Evolutionary conservation across 2,797 vertebrate species (phyloP), one percentile per base, ranked within the genome.

Genomic region (Fistularia commersonii): DNA sequence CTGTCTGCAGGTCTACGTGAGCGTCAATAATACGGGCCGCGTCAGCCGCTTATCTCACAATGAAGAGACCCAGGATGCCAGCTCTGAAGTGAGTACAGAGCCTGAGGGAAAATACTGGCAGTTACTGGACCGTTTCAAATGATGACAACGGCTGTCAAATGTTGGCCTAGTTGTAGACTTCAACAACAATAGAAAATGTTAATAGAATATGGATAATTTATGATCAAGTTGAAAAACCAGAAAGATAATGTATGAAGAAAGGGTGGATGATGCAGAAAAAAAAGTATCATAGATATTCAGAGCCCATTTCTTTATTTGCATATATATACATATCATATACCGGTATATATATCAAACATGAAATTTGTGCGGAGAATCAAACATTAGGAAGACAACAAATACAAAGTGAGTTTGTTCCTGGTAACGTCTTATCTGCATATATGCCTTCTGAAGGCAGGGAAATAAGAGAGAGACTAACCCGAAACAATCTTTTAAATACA

Each of bases 1-100:
- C 43, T 98, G 96, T 84, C 92, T 99, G 63, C 94, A 96, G 88
- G 93, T 98, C 71, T 97, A 93, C 0, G 94, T 98, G 72, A 97
- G 93, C 76, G 79, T 99, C 85, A 96, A 94, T 43, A 88, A 88
- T 81, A 94, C 93, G 0, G 93, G 93, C 35, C 91, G 91, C 61
- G 86, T 93, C 76, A 86, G 88, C 59, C 92, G 93, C 41, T 91
- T 98, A 64, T 95, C 94, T 80, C 93, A 95, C 87, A 95, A 91
- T 0, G 93, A 98, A 71, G 95, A 97, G 85, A 93, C 92, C 3
- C 91, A 94, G 81, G 94, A 94, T 68, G 82, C 90, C 72, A 95
- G 92, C 87, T 90, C 92, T 38, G 93, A 98, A 92, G 96, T 98
- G 73, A 88, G 80, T 72, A 63, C 54, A 6, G 57, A 13, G 61